Percentiles rank a stretch among this genome's conserved stretches.
phyloP scores from a whole-genome alignment of 2,888 invertebrate species.

The Pachydiplax longipennis region DNA sequence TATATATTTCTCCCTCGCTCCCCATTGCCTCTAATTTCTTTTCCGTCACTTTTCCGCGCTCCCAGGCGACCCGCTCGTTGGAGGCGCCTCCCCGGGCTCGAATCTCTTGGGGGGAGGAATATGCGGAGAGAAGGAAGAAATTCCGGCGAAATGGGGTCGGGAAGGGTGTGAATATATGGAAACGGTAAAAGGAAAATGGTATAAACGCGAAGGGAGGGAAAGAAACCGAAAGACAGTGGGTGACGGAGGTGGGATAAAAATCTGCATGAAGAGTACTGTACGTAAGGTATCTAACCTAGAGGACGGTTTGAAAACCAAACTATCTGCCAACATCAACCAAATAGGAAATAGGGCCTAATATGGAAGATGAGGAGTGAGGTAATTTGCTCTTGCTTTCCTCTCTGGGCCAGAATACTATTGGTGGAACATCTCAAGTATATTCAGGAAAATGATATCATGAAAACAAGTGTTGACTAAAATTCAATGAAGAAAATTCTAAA shows the following conservation, averaged over 20 bases:
- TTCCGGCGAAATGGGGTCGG: background rate
- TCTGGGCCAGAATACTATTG: no score
- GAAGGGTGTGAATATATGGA: background rate
- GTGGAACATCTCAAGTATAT: no score
- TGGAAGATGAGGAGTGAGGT: no score
- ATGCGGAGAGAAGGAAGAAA: background rate
- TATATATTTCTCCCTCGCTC: conserved; percentile 42
- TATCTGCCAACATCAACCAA: no score
- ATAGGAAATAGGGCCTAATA: no score
- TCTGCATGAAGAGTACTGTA: no score
- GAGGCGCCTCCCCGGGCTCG: background rate
- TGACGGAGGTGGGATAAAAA: background rate
- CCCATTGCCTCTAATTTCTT: conserved; percentile 45
- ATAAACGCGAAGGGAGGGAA: background rate
- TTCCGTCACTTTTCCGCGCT: conserved; percentile 30
- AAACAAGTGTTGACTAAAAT: no score
- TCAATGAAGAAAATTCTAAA: no score
- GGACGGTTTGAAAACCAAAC: no score
- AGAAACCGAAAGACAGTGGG: background rate
- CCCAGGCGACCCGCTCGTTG: background rate
- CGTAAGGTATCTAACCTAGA: no score
- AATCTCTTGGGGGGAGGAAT: background rate
- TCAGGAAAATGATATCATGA: no score
- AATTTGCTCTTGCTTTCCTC: no score
- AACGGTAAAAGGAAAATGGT: background rate